Base-by-base conservation (phyloP, 2,113 vertebrate genomes). In the Panthera tigris region DNA sequence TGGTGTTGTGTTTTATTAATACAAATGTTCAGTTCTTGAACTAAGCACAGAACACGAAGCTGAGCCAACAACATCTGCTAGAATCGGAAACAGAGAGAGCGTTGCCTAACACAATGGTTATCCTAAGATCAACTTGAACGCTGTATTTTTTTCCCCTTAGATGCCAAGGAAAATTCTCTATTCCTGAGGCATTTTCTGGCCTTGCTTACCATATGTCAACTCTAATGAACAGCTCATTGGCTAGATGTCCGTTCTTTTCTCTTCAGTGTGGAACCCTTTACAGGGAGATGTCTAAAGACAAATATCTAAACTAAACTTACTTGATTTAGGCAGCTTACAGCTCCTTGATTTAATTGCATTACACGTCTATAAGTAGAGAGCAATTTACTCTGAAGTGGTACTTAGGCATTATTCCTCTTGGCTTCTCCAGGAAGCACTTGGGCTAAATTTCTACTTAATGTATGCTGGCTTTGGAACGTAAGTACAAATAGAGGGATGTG, bases 321-420 rank as follows among this genome's bases (percentile, higher is more conserved):
- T 98, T 89, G 66, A 98, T 95, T 86, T 89, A 85, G 68, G 96
- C 98, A 96, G 97, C 95, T 98, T 96, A 88, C 73, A 98, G 95
- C 96, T 97, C 96, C 98, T 98, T 94, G 33, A 97, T 97, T 98
- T 99, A 99, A 99, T 98, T 99, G 98, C 98, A 98, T 98, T 98
- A 98, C 96, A 88, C 8, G 88, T 97, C 97, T 98, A 65, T 98
- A 98, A 99, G 98, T 95, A 98, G 98, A 97, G 97, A 98, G 98
- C 98, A 98, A 98, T 99, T 99, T 98, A 97, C 97, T 97, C 95
- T 99, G 97, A 98, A 99, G 99, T 99, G 98, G 97, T 95, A 94
- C 97, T 99, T 97, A 85, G 1, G 83, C 90, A 89, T 97, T 91
- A 93, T 97, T 98, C 91, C 97, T 98, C 98, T 94, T 80, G 98